Evolutionary conservation across 2,113 vertebrate genomes (phyloP), one percentile per base, ranked within the genome.

Genomic region (Apodemus speciosus): DNA sequence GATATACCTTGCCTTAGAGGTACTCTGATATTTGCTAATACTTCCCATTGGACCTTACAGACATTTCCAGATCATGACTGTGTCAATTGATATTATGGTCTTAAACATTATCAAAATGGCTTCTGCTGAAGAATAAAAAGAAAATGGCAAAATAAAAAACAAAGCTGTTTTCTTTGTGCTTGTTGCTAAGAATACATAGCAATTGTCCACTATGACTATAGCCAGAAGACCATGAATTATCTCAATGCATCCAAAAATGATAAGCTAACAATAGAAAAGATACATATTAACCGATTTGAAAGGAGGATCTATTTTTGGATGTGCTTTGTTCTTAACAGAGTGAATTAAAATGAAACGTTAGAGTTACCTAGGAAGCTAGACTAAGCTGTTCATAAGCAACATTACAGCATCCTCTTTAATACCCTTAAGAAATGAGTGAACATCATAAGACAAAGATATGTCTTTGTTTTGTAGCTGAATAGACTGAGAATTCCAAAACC

Each of bases 11-110:
- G 94, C 96, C 96, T 96, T 92, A 79, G 92, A 97, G 96, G 60
- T 92, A 83, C 77, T 87, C 93, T 98, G 97, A 97, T 97, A 97
- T 98, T 98, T 98, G 81, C 96, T 97, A 84, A 97, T 92, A 95
- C 94, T 96, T 96, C 93, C 95, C 81, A 13, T 92, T 96, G 95
- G 96, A 96, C 93, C 91, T 91, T 43, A 13, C 87, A 97, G 96
- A 87, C 91, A 76, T 97, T 97, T 96, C 85, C 76, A 95, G 87
- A 94, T 94, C 89, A 83, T 95, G 75, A 86, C 85, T 87, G 30
- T 92, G 80, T 95, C 88, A 97, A 96, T 83, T 16, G 49, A 96
- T 97, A 96, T 62, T 92, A 94, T 94, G 66, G 53, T 86, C 95
- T 95, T 91, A 89, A 97, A 94, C 89, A 91, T 88, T 68, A 88